Evolutionary conservation across 2,113 vertebrate species (phyloP).

Genomic region (Amazona vittata): DNA sequence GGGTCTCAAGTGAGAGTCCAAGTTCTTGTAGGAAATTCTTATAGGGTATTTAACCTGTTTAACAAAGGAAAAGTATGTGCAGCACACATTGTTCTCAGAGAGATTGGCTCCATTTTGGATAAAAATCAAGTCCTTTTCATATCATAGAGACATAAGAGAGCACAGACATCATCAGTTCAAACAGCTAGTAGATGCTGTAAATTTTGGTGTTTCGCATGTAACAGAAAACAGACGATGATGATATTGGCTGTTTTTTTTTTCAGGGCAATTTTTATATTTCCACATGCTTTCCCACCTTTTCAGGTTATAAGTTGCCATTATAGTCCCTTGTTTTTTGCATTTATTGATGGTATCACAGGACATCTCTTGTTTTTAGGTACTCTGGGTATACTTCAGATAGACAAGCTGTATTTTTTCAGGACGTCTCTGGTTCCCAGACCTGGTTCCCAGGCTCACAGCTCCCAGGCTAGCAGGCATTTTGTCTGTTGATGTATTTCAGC

Average conservation of each 20-base stretch:
- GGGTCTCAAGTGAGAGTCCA: rapidly evolving
- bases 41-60: background rate
- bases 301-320: background rate
- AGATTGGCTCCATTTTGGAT: background rate
- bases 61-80: background rate
- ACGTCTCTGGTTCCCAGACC: background rate
- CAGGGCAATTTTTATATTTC: background rate
- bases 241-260: background rate
- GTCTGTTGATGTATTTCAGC: background rate
- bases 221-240: background rate
- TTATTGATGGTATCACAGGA: background rate
- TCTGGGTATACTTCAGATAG: background rate
- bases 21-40: background rate
- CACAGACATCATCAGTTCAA: background rate
- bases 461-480: background rate
- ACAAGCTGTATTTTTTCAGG: background rate
- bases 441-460: background rate
- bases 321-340: background rate
- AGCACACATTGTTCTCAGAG: background rate
- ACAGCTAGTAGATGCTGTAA: background rate
- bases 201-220: background rate
- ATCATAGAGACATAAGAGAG: background rate
- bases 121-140: background rate
- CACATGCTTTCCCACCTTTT: background rate
- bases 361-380: background rate